Percentiles rank a stretch among this genome's conserved stretches.
Conservation (phyloP, 1,140 invertebrate genomes). For the Aleiodes sp. region DNA sequence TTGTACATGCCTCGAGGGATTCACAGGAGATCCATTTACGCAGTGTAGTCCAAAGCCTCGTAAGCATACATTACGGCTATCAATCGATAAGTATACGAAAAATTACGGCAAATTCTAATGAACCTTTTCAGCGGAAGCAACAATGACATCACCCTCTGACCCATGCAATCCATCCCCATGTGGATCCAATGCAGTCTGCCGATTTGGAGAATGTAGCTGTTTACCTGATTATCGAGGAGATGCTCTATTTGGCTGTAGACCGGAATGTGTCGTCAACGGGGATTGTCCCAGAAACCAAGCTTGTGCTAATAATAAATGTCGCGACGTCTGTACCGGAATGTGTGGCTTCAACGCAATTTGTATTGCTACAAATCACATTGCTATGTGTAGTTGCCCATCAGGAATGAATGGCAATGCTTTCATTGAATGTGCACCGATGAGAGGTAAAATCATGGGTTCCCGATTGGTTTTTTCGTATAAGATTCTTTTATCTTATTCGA, state of each 20-base stretch:
- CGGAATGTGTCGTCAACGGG: constrained; percentile 76
- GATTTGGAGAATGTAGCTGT: constrained; percentile 76
- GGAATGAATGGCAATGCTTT: constrained; percentile 80
- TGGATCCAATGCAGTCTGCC: constrained; percentile 78
- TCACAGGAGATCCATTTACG: constrained; percentile 66
- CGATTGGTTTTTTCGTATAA: constrained; percentile 35
- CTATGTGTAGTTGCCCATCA: constrained; percentile 76
- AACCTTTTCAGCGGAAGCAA: background rate
- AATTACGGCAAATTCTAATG: background rate
- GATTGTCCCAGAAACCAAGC: constrained; percentile 75
- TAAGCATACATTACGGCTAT: constrained; percentile 36
- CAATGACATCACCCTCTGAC: constrained; percentile 68
- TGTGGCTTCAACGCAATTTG: constrained; percentile 81
- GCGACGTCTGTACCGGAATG: constrained; percentile 76
- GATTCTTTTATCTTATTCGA: constrained; percentile 47
- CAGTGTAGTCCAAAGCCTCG: constrained; percentile 66
- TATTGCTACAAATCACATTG: constrained; percentile 77
- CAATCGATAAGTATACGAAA: background rate
- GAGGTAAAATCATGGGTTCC: background rate
- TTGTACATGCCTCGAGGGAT: constrained; percentile 68
- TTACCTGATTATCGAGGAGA: constrained; percentile 75
- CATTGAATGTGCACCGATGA: constrained; percentile 62
- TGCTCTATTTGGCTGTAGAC: constrained; percentile 75
- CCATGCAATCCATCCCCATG: constrained; percentile 76
- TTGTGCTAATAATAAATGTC: constrained; percentile 75